A percentile compares a stretch with the other conserved stretches of the same genome.
Evolutionary conservation across 1,140 invertebrate genomes (phyloP).

Genomic region (Trichoplusia ni): DNA sequence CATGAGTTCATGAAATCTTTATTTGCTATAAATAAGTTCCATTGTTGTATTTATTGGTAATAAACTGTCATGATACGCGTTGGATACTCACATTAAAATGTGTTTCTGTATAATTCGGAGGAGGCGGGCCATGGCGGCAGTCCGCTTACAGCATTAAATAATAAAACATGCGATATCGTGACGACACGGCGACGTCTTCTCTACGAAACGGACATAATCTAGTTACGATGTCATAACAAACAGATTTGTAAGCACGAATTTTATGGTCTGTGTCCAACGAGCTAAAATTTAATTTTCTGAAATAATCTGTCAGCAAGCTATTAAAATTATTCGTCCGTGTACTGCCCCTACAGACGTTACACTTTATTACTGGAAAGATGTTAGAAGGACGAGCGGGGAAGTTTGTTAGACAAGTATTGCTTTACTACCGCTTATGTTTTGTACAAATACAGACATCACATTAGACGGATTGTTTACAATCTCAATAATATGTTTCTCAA

Average conservation of each 20-base stretch:
- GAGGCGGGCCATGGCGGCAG: conserved; percentile 39
- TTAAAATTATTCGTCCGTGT: conserved; percentile 78
- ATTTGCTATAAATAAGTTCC: conserved; percentile 48
- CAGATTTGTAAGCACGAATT: conserved; percentile 80
- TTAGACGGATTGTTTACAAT: conserved; percentile 8
- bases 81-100: conserved; percentile 59
- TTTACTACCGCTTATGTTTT: conserved; percentile 19
- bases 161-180: conserved; percentile 76
- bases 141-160: conserved; percentile 69
- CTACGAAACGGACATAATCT: conserved; percentile 78
- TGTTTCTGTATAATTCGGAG: conserved; percentile 63
- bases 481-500: neutral
- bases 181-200: conserved; percentile 72
- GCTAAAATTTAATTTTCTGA: conserved; percentile 81
- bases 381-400: conserved; percentile 28
- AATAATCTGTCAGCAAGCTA: conserved; percentile 77
- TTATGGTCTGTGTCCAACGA: conserved; percentile 80
- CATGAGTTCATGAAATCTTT: conserved; percentile 47
- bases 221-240: conserved; percentile 81
- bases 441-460: conserved; percentile 1
- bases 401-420: conserved; percentile 14
- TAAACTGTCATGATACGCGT: conserved; percentile 56
- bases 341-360: conserved; percentile 51
- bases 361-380: conserved; percentile 56
- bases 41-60: conserved; percentile 57